These are phyloP conservation scores for Sinocyclocheilus maitianheensis DNA, from an alignment of 2,113 vertebrate genomes.

Conservation along the genomic window DNA sequence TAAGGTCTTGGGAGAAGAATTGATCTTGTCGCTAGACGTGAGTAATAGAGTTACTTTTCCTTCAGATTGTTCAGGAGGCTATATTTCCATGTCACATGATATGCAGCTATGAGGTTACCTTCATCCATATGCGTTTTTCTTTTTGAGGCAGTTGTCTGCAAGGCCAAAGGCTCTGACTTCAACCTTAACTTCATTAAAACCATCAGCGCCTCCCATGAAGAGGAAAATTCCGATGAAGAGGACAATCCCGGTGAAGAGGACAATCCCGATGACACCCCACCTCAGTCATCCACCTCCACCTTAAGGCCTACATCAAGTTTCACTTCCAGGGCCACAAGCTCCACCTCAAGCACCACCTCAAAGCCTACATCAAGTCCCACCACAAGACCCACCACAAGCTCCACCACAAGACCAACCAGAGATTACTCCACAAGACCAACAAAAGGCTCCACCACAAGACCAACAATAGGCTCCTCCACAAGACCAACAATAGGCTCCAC, in stretches of 20 bases:
- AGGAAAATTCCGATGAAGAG: too few relatives aligned
- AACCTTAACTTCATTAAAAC: not conserved
- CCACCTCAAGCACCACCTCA: not conserved
- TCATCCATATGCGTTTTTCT: not conserved
- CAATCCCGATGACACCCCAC: not conserved
- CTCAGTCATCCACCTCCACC: not conserved
- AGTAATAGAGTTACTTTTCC: not conserved
- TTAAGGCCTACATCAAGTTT: not conserved
- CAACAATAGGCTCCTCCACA: not conserved
- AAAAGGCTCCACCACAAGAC: not conserved
- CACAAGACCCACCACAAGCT: not conserved
- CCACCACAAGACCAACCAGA: not conserved
- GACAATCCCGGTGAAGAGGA: too few relatives aligned
- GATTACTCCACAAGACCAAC: not conserved
- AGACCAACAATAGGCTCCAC: not conserved
- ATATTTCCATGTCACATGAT: not conserved
- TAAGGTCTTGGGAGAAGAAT: not conserved
- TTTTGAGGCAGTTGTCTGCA: slow-evolving; percentile 18
- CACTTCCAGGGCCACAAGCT: too few relatives aligned
- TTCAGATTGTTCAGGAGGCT: not conserved
- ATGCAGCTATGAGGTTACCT: not conserved
- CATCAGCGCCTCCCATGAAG: too few relatives aligned
- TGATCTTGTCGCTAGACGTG: not conserved
- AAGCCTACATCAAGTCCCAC: rapidly evolving
- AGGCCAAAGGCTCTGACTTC: not conserved